Evolutionary conservation across 2,888 invertebrate species (phyloP).

Genomic region (Campopleginae sp.): DNA sequence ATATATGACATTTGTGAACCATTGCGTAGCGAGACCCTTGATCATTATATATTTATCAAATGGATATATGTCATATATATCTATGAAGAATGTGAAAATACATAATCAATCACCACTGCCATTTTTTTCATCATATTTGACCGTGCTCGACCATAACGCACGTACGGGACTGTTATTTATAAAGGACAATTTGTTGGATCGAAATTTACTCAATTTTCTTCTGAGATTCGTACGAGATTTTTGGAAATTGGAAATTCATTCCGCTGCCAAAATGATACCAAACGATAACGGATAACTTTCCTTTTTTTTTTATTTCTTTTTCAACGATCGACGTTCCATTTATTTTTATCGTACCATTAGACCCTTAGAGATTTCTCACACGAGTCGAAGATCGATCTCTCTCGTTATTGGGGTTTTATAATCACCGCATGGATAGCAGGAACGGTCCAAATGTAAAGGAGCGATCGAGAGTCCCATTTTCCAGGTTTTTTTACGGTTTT

Average conservation of each 20-base stretch:
- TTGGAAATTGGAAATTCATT: background rate
- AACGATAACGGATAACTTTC: background rate
- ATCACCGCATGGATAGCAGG: conserved; percentile 74
- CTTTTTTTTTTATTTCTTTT: background rate
- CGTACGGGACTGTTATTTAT: conserved; percentile 34
- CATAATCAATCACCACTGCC: conserved; percentile 69
- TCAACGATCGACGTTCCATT: conserved; percentile 51
- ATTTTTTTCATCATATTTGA: conserved; percentile 56
- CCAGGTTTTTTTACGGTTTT: background rate
- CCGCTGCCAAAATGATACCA: background rate
- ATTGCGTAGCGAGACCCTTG: conserved; percentile 82
- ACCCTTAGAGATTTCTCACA: conserved; percentile 28
- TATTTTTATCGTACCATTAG: conserved; percentile 25
- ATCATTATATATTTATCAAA: conserved; percentile 44
- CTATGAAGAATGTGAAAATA: conserved; percentile 51
- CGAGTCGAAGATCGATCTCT: conserved; percentile 50
- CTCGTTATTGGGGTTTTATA: conserved; percentile 7
- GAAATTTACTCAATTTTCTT: background rate
- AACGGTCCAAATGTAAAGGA: conserved; percentile 67
- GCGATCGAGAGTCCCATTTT: background rate
- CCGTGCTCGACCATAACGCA: conserved; percentile 55
- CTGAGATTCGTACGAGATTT: background rate
- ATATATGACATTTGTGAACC: conserved; percentile 80
- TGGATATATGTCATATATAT: conserved; percentile 41
- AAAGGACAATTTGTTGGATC: conserved; percentile 20